Percentiles rank a stretch among this genome's conserved stretches.
These are phyloP conservation scores for Oegoconia quadripuncta DNA, from an alignment of 2,888 invertebrate genomes.

Conservation along the genomic window DNA sequence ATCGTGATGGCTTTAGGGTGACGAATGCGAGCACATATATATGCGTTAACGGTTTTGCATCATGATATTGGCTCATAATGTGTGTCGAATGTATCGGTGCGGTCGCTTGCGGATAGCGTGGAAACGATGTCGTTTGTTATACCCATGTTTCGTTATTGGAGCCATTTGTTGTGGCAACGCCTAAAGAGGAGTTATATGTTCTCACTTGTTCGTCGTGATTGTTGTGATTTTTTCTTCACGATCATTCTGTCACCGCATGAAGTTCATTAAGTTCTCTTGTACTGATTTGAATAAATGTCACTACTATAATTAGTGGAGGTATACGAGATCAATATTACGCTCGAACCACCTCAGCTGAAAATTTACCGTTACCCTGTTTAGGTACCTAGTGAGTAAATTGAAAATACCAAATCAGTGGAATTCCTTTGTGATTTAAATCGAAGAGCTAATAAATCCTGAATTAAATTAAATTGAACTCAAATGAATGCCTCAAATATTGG, in stretches of 20 bases:
- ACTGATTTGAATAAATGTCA: no score
- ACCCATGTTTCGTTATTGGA: slow-evolving; percentile 41
- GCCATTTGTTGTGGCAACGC: slow-evolving; percentile 30
- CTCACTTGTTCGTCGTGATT: not conserved
- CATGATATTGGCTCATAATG: slow-evolving; percentile 41
- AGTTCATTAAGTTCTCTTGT: no score
- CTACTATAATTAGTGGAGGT: no score
- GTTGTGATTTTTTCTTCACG: no score
- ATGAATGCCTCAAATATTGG: not conserved
- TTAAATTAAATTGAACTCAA: slow-evolving; percentile 1
- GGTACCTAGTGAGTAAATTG: not conserved
- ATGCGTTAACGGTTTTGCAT: slow-evolving; percentile 29
- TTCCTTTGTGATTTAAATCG: not conserved
- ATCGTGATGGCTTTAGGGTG: slow-evolving; percentile 29
- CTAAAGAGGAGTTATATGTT: slow-evolving; percentile 7
- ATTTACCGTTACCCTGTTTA: not conserved
- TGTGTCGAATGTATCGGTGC: slow-evolving; percentile 28
- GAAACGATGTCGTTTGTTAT: slow-evolving; percentile 44
- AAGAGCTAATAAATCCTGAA: not conserved
- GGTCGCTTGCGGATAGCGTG: slow-evolving; percentile 35
- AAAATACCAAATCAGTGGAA: not conserved
- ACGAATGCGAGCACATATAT: slow-evolving; percentile 29
- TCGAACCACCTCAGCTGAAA: no score
- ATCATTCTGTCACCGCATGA: no score
- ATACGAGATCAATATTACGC: no score